Percentiles rank a stretch among this genome's conserved stretches.
phyloP scores from a whole-genome alignment of 2,113 vertebrate species.

The Salminus brasiliensis region DNA sequence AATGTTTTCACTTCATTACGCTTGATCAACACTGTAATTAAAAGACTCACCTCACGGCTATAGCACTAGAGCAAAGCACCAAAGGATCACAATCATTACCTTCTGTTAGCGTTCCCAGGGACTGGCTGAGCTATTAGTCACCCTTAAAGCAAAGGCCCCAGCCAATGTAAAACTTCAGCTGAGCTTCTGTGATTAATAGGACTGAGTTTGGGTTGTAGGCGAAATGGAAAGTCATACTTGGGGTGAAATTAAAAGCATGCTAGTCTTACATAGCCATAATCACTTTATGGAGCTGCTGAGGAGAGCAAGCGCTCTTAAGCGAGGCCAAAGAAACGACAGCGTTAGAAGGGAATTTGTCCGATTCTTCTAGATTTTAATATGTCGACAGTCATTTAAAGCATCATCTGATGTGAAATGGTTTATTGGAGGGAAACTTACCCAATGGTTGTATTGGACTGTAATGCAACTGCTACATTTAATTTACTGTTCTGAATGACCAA shows the following conservation, averaged over 20 bases:
- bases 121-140: constrained; percentile 13
- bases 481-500: no score
- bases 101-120: constrained; percentile 19
- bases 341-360: neutral
- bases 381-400: no score
- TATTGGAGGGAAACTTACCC: no score
- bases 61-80: constrained; percentile 31
- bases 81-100: constrained; percentile 46
- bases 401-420: no score
- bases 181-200: constrained; percentile 30
- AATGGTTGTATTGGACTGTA: no score
- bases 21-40: constrained; percentile 53
- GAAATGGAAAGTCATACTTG: neutral
- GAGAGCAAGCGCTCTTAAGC: neutral
- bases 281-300: neutral
- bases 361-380: no score
- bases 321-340: neutral
- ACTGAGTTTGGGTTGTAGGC: neutral
- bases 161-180: constrained; percentile 6
- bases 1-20: constrained; percentile 56
- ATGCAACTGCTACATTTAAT: no score
- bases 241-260: neutral
- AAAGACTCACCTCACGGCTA: constrained; percentile 38
- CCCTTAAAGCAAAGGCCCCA: constrained; percentile 34
- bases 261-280: neutral